Evolutionary conservation across 2,888 invertebrate species (phyloP).

Genomic region (Pachliopta kotzebuea): DNA sequence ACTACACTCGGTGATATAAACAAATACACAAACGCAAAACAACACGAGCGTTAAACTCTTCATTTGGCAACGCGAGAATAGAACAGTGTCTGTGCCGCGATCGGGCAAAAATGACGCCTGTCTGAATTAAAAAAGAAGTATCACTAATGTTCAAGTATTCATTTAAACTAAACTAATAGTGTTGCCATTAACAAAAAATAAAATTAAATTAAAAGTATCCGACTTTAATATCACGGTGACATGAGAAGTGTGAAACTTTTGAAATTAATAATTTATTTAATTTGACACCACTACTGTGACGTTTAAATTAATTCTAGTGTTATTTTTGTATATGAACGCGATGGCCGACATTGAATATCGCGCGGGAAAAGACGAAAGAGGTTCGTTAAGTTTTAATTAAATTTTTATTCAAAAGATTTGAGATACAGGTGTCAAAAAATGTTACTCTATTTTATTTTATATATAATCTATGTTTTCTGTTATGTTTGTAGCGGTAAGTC

Average conservation of each 20-base stretch:
- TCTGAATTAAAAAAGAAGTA: slow-evolving; percentile 41
- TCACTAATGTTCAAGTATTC: slow-evolving; percentile 38
- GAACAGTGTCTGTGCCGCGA: slow-evolving; percentile 63
- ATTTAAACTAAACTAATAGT: neutral
- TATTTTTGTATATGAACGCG: slow-evolving; percentile 34
- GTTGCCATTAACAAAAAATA: neutral
- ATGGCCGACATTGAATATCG: slow-evolving; percentile 48
- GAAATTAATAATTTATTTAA: neutral
- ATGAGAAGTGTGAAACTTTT: slow-evolving; percentile 27
- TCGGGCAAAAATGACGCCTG: slow-evolving; percentile 52
- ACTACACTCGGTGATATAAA: slow-evolving; percentile 34
- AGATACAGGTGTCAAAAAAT: no score
- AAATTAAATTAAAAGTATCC: neutral
- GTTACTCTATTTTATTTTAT: no score
- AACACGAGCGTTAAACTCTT: slow-evolving; percentile 52
- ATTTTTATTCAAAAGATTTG: neutral
- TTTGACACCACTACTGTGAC: slow-evolving; percentile 32
- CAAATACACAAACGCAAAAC: slow-evolving; percentile 44
- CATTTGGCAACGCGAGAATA: slow-evolving; percentile 61
- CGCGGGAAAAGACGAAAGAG: slow-evolving; percentile 37
- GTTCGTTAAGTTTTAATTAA: slow-evolving; percentile 31
- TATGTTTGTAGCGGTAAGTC: no score
- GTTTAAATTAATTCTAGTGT: slow-evolving; percentile 33
- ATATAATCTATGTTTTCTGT: no score
- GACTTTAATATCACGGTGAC: slow-evolving; percentile 37